These are phyloP conservation scores for Platyrinchus mystaceus DNA, from an alignment of 2,797 vertebrate genomes.

Conservation along the genomic window DNA sequence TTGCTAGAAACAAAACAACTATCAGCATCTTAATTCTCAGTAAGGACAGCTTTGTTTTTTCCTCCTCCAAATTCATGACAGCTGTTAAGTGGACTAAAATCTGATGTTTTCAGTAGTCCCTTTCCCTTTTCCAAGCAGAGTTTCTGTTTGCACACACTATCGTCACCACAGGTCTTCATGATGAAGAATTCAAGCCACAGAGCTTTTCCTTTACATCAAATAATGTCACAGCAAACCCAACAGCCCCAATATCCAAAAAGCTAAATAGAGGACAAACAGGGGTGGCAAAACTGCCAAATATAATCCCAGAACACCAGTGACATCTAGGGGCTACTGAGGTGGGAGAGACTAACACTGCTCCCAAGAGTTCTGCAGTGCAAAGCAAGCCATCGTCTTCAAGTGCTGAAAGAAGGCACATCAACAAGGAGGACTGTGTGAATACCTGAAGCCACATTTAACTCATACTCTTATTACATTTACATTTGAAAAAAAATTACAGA, in stretches of 20 bases:
- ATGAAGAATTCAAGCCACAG: background rate
- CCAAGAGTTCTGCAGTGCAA: background rate
- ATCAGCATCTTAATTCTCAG: background rate
- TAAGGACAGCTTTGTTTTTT: background rate
- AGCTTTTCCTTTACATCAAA: background rate
- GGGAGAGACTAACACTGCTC: background rate
- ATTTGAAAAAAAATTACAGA: background rate
- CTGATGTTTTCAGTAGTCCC: background rate
- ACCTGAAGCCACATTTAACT: background rate
- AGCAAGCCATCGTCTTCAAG: background rate
- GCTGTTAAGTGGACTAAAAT: background rate
- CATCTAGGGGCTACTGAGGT: slow-evolving; percentile 29
- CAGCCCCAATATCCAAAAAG: background rate
- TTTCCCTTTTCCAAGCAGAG: background rate
- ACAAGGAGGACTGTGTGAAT: rapidly evolving
- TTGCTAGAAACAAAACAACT: background rate
- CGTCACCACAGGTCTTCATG: background rate
- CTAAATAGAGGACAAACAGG: background rate
- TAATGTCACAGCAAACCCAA: background rate
- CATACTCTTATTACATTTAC: rapidly evolving
- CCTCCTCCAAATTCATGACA: background rate
- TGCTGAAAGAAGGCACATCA: background rate
- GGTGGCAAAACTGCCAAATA: background rate
- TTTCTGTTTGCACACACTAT: background rate
- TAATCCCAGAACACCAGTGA: slow-evolving; percentile 13